Evolutionary conservation across 1,140 invertebrate genomes (phyloP), one percentile per base, ranked within the genome.

Genomic region (Prorops nasuta): DNA sequence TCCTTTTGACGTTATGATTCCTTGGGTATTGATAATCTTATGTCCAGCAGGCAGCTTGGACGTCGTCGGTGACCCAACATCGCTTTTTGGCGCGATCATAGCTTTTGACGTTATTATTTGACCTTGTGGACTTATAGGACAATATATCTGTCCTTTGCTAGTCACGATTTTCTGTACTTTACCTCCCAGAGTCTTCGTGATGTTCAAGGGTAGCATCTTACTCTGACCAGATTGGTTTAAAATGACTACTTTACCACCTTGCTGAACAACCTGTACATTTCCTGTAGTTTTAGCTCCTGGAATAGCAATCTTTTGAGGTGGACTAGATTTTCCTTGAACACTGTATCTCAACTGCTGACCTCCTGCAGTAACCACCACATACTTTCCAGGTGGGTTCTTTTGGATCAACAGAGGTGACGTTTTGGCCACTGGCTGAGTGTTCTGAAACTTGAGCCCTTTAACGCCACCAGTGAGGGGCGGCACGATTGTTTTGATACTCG

Each of bases 351-450:
- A 19, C 37, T 69, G 69, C 36, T 76, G 69, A 2, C 64, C 61
- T 3, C 58, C 75, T 1, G 74, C 59, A 3, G 82, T 76, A 6
- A 84, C 81, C 19, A 87, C 76, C 3, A 86, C 81, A 55, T 82
- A 85, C 54, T 85, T 85, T 19, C 82, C 80, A 0, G 77, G 56
- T 59, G 82, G 2, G 15, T 24, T 81, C 18, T 74, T 72, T 32
- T 72, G 68, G 37, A 48, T 64, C 46, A 64, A 65, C 24, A 53
- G 46, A 10, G 42, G 47, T 20, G 57, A 49, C 9, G 53, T 57
- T 55, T 67, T 74, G 7, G 42, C 44, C 42, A 44, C 37, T 21
- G 60, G 16, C 44, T 60, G 59, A 2, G 58, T 37, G 38, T 54
- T 68, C 40, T 67, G 69, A 15, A 70, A 66, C 44, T 72, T 74